Conservation (phyloP, 2,888 invertebrate species). For the Tenthredo livida region DNA sequence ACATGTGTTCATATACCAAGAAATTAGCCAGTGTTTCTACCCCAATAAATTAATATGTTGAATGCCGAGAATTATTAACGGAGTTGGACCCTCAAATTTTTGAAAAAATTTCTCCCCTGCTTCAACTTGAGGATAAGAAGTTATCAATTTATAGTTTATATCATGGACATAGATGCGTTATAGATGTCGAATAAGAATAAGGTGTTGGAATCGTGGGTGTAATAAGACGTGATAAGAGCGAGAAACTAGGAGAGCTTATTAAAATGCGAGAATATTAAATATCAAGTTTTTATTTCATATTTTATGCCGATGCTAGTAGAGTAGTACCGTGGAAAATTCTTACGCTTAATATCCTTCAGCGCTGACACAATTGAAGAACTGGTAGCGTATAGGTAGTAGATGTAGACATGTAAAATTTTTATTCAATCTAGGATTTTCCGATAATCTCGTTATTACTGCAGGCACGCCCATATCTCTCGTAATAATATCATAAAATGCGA, state of each 20-base stretch:
- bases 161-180: not conserved
- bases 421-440: not conserved
- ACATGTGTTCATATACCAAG: not conserved
- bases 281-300: slow-evolving; percentile 29
- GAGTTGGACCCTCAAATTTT: not conserved
- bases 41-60: not conserved
- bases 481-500: not conserved
- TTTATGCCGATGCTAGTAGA: not conserved
- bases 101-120: not conserved
- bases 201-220: not conserved
- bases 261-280: slow-evolving; percentile 28
- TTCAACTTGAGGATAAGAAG: not conserved
- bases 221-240: not conserved
- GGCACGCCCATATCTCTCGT: not conserved
- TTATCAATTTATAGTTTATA: too few species aligned
- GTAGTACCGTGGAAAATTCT: not conserved
- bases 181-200: not conserved
- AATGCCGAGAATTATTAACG: not conserved
- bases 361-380: not conserved
- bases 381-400: not conserved
- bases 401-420: not conserved
- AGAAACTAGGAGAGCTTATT: slow-evolving; percentile 12
- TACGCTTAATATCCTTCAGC: slow-evolving; percentile 9
- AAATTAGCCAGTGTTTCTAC: not conserved
- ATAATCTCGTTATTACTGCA: slow-evolving; percentile 12